A percentile compares a stretch with the other conserved stretches of the same genome.
Conservation (phyloP, 2,888 invertebrate species). For the Cephus pygmeus region DNA sequence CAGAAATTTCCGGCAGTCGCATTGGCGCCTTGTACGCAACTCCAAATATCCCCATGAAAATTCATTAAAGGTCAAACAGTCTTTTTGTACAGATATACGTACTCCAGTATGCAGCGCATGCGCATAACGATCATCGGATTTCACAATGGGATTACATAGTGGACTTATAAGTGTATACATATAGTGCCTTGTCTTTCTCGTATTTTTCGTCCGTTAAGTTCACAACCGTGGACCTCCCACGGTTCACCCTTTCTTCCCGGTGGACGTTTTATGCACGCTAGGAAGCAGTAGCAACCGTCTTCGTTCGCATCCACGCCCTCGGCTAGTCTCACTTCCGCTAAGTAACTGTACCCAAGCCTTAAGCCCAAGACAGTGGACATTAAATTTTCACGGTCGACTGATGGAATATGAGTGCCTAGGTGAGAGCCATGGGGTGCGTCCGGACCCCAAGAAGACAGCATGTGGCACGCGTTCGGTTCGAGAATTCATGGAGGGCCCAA, state of each 20-base stretch:
- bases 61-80: neutral
- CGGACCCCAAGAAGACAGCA: constrained; percentile 25
- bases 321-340: constrained; percentile 2
- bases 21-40: neutral
- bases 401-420: constrained; percentile 31
- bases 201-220: neutral
- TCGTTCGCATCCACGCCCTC: constrained; percentile 2
- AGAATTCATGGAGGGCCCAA: constrained; percentile 34
- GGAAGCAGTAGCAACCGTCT: neutral
- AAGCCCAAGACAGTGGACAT: constrained; percentile 33
- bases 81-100: neutral
- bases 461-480: constrained; percentile 38
- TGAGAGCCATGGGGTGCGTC: constrained; percentile 3
- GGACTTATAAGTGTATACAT: neutral
- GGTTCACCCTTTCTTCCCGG: constrained; percentile 23
- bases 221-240: constrained; percentile 33
- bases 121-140: neutral
- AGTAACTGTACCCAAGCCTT: constrained; percentile 3
- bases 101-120: neutral
- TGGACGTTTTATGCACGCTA: neutral
- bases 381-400: constrained; percentile 49
- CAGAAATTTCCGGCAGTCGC: neutral
- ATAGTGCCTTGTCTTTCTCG: neutral
- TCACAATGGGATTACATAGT: neutral
- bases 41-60: neutral